phyloP scores from a whole-genome alignment of 2,888 invertebrate species.

The Oegoconia quadripuncta region DNA sequence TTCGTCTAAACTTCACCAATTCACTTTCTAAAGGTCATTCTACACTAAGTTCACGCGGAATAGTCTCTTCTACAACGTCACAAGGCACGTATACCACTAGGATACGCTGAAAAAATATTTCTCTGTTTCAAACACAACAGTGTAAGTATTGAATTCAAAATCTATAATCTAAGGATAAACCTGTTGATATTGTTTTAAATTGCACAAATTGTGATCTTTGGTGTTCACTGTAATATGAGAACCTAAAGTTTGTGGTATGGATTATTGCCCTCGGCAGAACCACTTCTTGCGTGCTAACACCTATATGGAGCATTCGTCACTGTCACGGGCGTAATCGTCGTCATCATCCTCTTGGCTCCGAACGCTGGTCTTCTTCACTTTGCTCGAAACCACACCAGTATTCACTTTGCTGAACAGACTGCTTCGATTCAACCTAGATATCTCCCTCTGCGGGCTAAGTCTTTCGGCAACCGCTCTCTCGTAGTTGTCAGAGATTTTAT shows the following conservation, averaged over 20 bases:
- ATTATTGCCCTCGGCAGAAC: conserved; percentile 33
- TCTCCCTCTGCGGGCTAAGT: conserved; percentile 59
- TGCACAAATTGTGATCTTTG: conserved; percentile 60
- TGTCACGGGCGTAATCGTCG: conserved; percentile 77
- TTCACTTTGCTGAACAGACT: conserved; percentile 67
- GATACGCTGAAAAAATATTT: conserved; percentile 73
- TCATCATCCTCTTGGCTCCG: conserved; percentile 60
- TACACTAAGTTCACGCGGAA: conserved; percentile 27
- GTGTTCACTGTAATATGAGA: conserved; percentile 43
- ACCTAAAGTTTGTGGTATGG: conserved; percentile 18
- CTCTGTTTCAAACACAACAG: conserved; percentile 46
- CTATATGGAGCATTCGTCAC: conserved; percentile 83
- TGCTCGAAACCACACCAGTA: conserved; percentile 63
- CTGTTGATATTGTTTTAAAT: conserved; percentile 26
- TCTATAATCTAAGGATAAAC: conserved; percentile 12
- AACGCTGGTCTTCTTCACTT: conserved; percentile 46
- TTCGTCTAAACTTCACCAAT: conserved; percentile 18
- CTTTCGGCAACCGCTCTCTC: conserved; percentile 68
- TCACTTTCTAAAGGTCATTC: conserved; percentile 29
- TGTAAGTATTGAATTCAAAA: conserved; percentile 7
- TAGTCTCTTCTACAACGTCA: conserved; percentile 42
- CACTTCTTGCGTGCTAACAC: conserved; percentile 25
- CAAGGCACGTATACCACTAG: conserved; percentile 67
- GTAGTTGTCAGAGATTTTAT: conserved; percentile 74
- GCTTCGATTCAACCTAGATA: conserved; percentile 53